phyloP scores from a whole-genome alignment of 2,888 invertebrate genomes.

The Perizoma affinitatum region DNA sequence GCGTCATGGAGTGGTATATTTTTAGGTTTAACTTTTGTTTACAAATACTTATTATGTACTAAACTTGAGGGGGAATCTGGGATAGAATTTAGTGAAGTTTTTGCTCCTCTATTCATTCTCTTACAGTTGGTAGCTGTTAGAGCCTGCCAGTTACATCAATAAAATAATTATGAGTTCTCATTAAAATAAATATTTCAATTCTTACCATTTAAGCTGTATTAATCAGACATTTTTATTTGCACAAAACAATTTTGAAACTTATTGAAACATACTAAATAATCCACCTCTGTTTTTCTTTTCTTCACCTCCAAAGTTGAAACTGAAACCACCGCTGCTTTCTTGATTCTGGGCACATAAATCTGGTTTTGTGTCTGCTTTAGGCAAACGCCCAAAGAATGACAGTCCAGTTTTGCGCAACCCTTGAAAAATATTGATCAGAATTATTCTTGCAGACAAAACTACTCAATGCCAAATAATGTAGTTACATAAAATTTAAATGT shows the following conservation, averaged over 20 bases:
- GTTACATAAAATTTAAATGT: no score
- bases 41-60: slow-evolving; percentile 95
- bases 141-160: slow-evolving; percentile 93
- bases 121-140: slow-evolving; percentile 95
- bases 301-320: slow-evolving; percentile 68
- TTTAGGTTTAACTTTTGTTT: slow-evolving; percentile 92
- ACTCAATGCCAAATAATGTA: no score
- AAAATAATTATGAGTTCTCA: slow-evolving; percentile 28
- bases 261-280: slow-evolving; percentile 71
- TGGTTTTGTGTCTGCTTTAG: slow-evolving; percentile 46
- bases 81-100: slow-evolving; percentile 95
- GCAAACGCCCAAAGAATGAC: slow-evolving; percentile 62
- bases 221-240: slow-evolving; percentile 15
- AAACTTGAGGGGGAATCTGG: slow-evolving; percentile 92
- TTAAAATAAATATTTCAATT: background rate
- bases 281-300: slow-evolving; percentile 68
- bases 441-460: background rate
- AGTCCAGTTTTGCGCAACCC: slow-evolving; percentile 67
- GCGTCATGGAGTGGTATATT: slow-evolving; percentile 93
- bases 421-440: slow-evolving; percentile 33
- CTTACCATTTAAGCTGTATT: background rate
- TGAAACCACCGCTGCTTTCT: slow-evolving; percentile 57
- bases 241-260: slow-evolving; percentile 31
- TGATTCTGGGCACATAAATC: slow-evolving; percentile 47
- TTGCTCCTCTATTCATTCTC: slow-evolving; percentile 95